A percentile compares a stretch with the other conserved stretches of the same genome.
Evolutionary conservation across 2,888 invertebrate genomes (phyloP).

Genomic region (Yponomeuta plumbellus): DNA sequence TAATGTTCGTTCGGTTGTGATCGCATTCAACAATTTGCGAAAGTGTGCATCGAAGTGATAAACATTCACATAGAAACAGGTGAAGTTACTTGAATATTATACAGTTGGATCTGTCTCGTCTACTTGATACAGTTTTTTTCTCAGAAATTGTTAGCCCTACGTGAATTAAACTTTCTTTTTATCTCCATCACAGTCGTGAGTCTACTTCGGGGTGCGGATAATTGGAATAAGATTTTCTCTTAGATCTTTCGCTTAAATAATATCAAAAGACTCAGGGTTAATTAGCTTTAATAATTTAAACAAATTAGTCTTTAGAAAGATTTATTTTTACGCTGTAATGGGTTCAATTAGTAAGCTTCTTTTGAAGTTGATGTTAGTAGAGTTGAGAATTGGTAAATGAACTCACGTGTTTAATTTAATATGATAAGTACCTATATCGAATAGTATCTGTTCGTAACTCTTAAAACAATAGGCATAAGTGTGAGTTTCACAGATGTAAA

Average conservation of each 20-base stretch:
- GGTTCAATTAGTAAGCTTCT: background rate
- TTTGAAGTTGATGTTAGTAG: background rate
- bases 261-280: background rate
- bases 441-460: background rate
- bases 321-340: background rate
- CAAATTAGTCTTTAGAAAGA: background rate
- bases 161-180: slow-evolving; percentile 41
- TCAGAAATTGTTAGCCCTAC: slow-evolving; percentile 41
- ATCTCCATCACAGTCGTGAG: slow-evolving; percentile 35
- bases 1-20: slow-evolving; percentile 57
- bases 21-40: slow-evolving; percentile 47
- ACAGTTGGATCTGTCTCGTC: slow-evolving; percentile 33
- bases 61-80: slow-evolving; percentile 58
- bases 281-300: background rate
- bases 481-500: background rate
- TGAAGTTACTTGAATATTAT: slow-evolving; percentile 38
- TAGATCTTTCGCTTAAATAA: slow-evolving; percentile 21
- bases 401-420: background rate
- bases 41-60: slow-evolving; percentile 62
- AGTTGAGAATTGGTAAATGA: no score
- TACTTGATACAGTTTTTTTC: slow-evolving; percentile 41
- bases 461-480: background rate
- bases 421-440: background rate
- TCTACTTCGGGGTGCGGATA: slow-evolving; percentile 32
- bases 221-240: slow-evolving; percentile 28